Evolutionary conservation across 2,888 invertebrate genomes (phyloP).

Genomic region (Pediacus dermestoides): DNA sequence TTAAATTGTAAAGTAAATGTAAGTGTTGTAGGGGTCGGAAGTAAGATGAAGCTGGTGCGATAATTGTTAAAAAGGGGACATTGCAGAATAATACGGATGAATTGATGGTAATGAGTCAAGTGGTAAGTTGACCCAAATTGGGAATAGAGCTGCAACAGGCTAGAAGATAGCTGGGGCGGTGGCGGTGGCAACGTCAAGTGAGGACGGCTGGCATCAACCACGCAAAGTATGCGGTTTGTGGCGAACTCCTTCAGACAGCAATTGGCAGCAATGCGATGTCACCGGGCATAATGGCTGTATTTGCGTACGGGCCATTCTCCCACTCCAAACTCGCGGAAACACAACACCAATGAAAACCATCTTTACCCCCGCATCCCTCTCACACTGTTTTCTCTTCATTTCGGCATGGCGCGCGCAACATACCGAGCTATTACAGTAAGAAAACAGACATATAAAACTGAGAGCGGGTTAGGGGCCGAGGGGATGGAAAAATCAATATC

Average conservation of each 20-base stretch:
- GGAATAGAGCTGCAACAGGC: constrained; percentile 4
- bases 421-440: constrained; percentile 55
- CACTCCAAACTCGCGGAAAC: constrained; percentile 43
- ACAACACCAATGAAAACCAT: constrained; percentile 48
- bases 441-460: constrained; percentile 57
- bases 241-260: constrained; percentile 28
- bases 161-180: neutral
- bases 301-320: constrained; percentile 40
- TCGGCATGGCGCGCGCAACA: constrained; percentile 50
- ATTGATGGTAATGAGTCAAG: constrained; percentile 7
- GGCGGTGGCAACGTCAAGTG: constrained; percentile 7
- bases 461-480: constrained; percentile 48
- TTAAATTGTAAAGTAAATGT: too few relatives aligned
- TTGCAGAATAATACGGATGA: constrained; percentile 1
- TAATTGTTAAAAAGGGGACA: too few relatives aligned
- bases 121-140: constrained; percentile 1
- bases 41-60: too few relatives aligned
- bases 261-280: constrained; percentile 41
- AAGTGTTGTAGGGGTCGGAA: too few relatives aligned
- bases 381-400: constrained; percentile 49
- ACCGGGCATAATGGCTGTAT: constrained; percentile 45
- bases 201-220: neutral
- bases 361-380: constrained; percentile 42
- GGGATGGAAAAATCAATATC: constrained; percentile 57
- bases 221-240: constrained; percentile 3